Evolutionary conservation across 2,113 vertebrate species (phyloP).

Genomic region (Xiphias gladius): DNA sequence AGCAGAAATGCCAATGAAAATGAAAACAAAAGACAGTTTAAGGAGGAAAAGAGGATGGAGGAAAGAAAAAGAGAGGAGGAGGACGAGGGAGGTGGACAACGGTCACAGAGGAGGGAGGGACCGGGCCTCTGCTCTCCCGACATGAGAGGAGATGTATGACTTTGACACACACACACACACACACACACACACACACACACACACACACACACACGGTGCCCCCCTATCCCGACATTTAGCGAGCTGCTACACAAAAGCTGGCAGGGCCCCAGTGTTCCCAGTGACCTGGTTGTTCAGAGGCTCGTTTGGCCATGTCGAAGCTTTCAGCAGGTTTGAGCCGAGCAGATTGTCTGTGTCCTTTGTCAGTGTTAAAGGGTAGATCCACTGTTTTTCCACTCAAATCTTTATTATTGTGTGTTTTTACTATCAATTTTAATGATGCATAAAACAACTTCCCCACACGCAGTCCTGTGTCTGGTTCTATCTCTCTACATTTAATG

Average conservation of each 20-base stretch:
- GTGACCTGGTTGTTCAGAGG: slow-evolving; percentile 72
- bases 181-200: slow-evolving; percentile 42
- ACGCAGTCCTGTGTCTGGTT: too few relatives aligned
- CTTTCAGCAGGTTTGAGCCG: slow-evolving; percentile 53
- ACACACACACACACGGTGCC: too few relatives aligned
- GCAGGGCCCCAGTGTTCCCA: slow-evolving; percentile 69
- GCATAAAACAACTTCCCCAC: not conserved
- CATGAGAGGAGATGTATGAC: slow-evolving; percentile 53
- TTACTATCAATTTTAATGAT: not conserved
- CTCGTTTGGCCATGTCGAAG: slow-evolving; percentile 39
- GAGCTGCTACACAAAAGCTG: slow-evolving; percentile 69
- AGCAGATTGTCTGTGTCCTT: slow-evolving; percentile 30
- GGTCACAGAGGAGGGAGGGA: slow-evolving; percentile 78
- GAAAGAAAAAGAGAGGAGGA: slow-evolving; percentile 48
- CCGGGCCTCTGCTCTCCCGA: slow-evolving; percentile 76
- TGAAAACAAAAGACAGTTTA: slow-evolving; percentile 85
- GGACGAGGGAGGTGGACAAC: slow-evolving; percentile 71
- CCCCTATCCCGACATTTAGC: slow-evolving; percentile 47
- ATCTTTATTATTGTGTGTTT: slow-evolving; percentile 10
- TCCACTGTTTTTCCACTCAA: slow-evolving; percentile 32
- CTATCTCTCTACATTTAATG: not conserved
- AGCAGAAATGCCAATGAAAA: slow-evolving; percentile 92
- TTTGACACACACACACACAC: slow-evolving; percentile 63
- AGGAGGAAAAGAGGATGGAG: slow-evolving; percentile 73
- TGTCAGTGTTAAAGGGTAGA: slow-evolving; percentile 42